Base-by-base conservation (phyloP, 2,113 vertebrate genomes). In the Eubucco bourcierii region DNA sequence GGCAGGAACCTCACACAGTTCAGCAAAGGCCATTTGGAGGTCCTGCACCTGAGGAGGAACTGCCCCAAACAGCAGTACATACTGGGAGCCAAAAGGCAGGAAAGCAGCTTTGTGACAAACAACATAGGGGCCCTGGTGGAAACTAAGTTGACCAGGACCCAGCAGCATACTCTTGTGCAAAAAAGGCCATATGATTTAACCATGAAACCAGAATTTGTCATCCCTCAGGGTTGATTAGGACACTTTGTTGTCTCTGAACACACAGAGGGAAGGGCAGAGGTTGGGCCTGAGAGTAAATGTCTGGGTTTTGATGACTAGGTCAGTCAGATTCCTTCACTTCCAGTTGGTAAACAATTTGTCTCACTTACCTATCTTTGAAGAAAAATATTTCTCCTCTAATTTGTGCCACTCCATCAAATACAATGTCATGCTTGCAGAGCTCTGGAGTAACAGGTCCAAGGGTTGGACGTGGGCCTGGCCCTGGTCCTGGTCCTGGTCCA, bases 331-430 rank as follows among this genome's bases (percentile, higher is more conserved):
- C 24, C 29, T 83, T 14, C 21, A 15, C 8, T 8, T 55, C 46
- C 19, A 24, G 4, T 27, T 34, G 12, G 4, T 73, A 41, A 63
- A 18, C 17, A 29, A 12, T 67, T 29, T n/a, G 28, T 84, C 12
- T n/a, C 33, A 94, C 97, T 98, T 98, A 99, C 99, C 99, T 98
- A 88, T 99, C 98, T 96, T 99, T 99, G 96, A 99, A 99, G 98
- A 99, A 99, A 97, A 99, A 99, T 0, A 96, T 99, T 96, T 99
- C 99, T 88, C 99, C 99, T 95, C 99, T 98, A 76, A 99, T 98
- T 97, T 99, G 98, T 60, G 99, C 97, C 0, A 99, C 96, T 76
- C 98, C 99, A 84, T 99, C 99, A 90, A 99, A 99, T 64, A 99
- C 84, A 34, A 99, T 96, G 59, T 99, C 98, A 0, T 99, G 98